Evolutionary conservation across 2,888 invertebrate species (phyloP).

Genomic region (Himalopsyche tibetana): DNA sequence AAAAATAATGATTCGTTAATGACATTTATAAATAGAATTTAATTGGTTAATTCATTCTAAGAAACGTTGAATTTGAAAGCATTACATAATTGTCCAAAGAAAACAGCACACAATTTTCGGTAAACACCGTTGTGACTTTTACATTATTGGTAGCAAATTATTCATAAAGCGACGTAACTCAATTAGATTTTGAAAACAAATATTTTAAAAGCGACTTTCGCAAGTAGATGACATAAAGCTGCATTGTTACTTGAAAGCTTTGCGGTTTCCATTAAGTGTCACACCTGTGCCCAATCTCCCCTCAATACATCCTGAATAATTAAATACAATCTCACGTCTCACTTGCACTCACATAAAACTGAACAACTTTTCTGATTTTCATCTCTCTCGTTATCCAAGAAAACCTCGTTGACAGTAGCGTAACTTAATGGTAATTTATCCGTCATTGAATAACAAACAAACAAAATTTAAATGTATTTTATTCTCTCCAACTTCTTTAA

Average conservation of each 20-base stretch:
- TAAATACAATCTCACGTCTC: slow-evolving; percentile 30
- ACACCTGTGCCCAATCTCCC: slow-evolving; percentile 30
- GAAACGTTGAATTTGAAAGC: too few relatives aligned
- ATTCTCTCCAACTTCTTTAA: too few relatives aligned
- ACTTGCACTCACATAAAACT: slow-evolving; percentile 9
- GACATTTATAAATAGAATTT: too few relatives aligned
- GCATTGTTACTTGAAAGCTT: slow-evolving; percentile 15
- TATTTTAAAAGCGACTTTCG: background rate
- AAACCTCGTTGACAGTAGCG: background rate
- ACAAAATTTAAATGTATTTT: too few relatives aligned
- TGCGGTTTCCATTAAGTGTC: slow-evolving; percentile 22
- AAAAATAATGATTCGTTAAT: too few relatives aligned
- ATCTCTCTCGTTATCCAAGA: slow-evolving; percentile 26
- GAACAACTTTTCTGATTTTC: slow-evolving; percentile 9
- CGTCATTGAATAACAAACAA: too few relatives aligned
- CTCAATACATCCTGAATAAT: slow-evolving; percentile 26
- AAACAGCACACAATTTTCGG: too few relatives aligned
- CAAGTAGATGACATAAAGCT: slow-evolving; percentile 28
- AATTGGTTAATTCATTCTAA: too few relatives aligned
- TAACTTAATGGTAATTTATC: background rate
- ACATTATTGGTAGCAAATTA: background rate
- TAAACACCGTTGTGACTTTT: background rate
- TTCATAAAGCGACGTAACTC: background rate
- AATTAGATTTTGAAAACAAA: background rate
- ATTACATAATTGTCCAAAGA: too few relatives aligned